Percentiles rank a stretch among this genome's conserved stretches.
Conservation (phyloP, 2,888 invertebrate species). For the Xestia xanthographa region DNA sequence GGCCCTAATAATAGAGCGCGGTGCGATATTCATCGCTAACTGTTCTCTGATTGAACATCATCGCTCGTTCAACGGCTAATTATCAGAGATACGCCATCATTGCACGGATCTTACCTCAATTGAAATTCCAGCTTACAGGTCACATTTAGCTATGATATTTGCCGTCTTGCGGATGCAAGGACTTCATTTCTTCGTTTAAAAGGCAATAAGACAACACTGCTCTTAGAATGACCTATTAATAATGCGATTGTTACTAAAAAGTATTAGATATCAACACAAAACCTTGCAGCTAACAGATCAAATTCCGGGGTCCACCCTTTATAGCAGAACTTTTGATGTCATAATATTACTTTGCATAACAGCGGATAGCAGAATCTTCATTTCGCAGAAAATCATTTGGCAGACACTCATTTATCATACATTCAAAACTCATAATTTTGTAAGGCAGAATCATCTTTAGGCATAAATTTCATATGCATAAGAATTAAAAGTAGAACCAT, state of each 20-base stretch:
- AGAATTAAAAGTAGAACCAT: too few relatives aligned
- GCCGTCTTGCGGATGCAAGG: conserved; percentile 50
- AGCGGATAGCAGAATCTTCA: too few relatives aligned
- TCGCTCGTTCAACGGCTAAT: conserved; percentile 77
- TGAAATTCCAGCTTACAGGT: conserved; percentile 70
- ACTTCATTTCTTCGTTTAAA: conserved; percentile 16
- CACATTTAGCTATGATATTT: conserved; percentile 51
- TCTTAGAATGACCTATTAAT: conserved; percentile 36
- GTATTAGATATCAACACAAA: conserved; percentile 57
- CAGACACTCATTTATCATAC: too few relatives aligned
- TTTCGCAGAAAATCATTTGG: too few relatives aligned
- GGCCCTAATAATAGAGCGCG: conserved; percentile 81
- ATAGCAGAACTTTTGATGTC: too few relatives aligned
- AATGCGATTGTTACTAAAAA: conserved; percentile 42
- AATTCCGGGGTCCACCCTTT: conserved; percentile 68
- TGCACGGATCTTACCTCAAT: conserved; percentile 69
- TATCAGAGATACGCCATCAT: conserved; percentile 76
- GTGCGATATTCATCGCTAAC: conserved; percentile 86
- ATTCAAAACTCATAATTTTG: too few relatives aligned
- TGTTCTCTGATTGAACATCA: conserved; percentile 84
- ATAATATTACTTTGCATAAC: too few relatives aligned
- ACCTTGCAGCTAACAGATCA: conserved; percentile 60
- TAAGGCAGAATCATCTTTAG: too few relatives aligned
- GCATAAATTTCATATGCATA: too few relatives aligned
- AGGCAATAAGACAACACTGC: conserved; percentile 7